Evolutionary conservation across 2,113 vertebrate species (phyloP), one percentile per base, ranked within the genome.

Genomic region (Brienomyrus longianalis): DNA sequence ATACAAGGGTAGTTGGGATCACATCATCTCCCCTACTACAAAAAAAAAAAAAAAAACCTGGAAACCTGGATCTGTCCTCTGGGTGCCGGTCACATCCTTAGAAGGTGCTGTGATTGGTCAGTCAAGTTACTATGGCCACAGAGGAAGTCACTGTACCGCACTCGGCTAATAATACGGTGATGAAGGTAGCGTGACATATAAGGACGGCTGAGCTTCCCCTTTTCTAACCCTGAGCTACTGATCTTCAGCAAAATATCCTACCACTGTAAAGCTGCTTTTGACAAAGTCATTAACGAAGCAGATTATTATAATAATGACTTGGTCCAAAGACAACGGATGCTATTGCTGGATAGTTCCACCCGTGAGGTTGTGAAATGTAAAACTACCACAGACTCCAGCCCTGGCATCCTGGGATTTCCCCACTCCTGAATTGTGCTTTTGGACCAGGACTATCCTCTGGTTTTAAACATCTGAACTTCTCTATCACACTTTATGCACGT

Each of bases 241-340:
- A 86, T 23, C 84, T 23, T 52, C 23, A 27, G 93, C 95, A 93
- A 95, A 97, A 96, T 96, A 96, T 54, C 51, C 51, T 19, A 27
- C 50, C 47, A 27, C 52, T 35, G 47, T 52, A 50, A 86, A 52
- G 50, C n/a, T 15, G 50, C 85, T 87, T 35, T 54, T 31, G 85
- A 87, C 15, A 48, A 56, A 54, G 13, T 35, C 27, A 54, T 35
- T 54, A 35, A 10, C 31, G 2, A 56, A 87, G 39, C 15, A 48
- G 15, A 52, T 7, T 8, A 87, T 39, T 84, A 43, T 48, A 48
- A 84, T n/a, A 84, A 48, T 47, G 83, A 84, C 13, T 27, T 84
- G 23, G 83, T 48, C 45, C 83, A 84, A 84, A 84, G 47, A 23
- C 39, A 45, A 23, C 45, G 4, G 45, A 27, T 45, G 45, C 19